These are phyloP conservation scores for Diogma glabrata DNA, from an alignment of 2,888 invertebrate species.

Conservation along the genomic window DNA sequence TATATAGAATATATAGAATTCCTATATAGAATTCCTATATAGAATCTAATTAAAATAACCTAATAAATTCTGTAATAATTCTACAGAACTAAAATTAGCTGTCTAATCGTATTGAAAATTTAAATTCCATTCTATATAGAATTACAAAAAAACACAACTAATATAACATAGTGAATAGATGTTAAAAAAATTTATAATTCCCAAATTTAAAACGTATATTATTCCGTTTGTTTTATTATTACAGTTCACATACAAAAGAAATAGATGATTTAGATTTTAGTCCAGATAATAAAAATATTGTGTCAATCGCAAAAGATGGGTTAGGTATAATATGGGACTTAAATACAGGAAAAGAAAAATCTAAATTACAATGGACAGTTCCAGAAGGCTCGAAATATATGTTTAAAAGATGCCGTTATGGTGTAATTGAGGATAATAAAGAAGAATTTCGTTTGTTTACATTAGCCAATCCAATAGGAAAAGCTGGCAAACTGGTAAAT, in stretches of 20 bases:
- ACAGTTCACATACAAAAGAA: conserved; percentile 69
- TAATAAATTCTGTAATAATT: too few species aligned
- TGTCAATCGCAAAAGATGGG: conserved; percentile 81
- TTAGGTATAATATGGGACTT: conserved; percentile 71
- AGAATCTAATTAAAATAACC: too few species aligned
- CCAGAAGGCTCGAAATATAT: conserved; percentile 68
- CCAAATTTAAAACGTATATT: not conserved
- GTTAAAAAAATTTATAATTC: too few species aligned
- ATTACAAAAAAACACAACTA: too few species aligned
- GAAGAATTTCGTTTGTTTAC: conserved; percentile 59
- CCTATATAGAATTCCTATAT: too few species aligned
- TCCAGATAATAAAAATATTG: conserved; percentile 60
- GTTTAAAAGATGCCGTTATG: conserved; percentile 73
- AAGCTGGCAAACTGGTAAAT: conserved; percentile 49
- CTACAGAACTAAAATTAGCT: too few species aligned
- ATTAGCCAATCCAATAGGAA: conserved; percentile 65
- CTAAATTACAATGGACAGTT: conserved; percentile 62
- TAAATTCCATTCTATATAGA: too few species aligned
- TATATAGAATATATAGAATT: too few species aligned
- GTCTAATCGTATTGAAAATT: not conserved
- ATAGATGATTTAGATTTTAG: conserved; percentile 91
- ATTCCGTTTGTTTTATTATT: too few species aligned
- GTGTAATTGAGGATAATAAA: conserved; percentile 54
- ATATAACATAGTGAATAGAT: too few species aligned
- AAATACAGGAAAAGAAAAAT: conserved; percentile 49